Conservation (phyloP, 2,113 vertebrate species). For the Micronycteris hirsuta region DNA sequence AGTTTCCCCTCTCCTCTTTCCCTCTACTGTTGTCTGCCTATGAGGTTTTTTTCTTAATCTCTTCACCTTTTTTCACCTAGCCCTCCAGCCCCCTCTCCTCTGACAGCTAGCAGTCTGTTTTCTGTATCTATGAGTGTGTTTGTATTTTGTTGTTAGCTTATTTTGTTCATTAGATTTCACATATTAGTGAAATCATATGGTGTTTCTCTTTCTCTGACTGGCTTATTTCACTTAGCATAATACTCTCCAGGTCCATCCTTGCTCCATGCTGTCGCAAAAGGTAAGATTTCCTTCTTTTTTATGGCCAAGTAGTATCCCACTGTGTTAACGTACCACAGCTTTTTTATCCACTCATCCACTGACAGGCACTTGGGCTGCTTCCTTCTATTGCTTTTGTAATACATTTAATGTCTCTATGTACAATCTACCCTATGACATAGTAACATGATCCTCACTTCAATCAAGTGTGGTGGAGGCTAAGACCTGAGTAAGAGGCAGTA, state of each 20-base stretch:
- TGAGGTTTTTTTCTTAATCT: neutral
- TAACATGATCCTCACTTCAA: neutral
- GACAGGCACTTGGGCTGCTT: neutral
- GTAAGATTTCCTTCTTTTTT: neutral
- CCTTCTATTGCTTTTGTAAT: neutral
- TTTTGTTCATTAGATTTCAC: neutral
- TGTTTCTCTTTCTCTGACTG: neutral
- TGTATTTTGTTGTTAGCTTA: neutral
- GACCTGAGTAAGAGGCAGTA: neutral
- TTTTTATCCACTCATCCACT: neutral
- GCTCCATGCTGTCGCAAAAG: neutral
- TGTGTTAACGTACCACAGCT: neutral
- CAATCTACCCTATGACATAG: neutral
- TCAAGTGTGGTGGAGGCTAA: neutral
- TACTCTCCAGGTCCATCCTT: neutral
- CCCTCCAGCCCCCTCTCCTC: neutral
- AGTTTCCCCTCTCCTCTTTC: too few species aligned
- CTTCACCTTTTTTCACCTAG: neutral
- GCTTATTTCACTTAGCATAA: neutral
- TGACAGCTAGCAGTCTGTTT: neutral
- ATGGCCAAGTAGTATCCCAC: neutral
- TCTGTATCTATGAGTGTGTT: neutral
- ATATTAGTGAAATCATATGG: neutral
- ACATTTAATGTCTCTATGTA: neutral
- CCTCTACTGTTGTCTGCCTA: neutral